Percentiles rank a stretch among this genome's conserved stretches.
These are phyloP conservation scores for Sebastolobus altivelis DNA, from an alignment of 2,797 vertebrate genomes.

Conservation along the genomic window DNA sequence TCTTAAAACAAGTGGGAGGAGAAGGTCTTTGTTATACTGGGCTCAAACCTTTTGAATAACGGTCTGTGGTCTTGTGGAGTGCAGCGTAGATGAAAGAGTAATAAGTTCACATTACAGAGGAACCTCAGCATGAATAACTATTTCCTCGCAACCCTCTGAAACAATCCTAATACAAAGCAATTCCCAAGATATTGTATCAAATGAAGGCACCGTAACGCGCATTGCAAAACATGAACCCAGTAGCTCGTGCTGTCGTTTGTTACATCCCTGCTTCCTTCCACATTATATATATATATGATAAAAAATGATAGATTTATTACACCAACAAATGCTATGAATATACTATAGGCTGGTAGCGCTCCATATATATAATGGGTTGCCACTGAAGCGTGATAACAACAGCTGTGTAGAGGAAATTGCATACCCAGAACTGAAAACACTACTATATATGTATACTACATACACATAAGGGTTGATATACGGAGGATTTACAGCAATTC, in stretches of 20 bases:
- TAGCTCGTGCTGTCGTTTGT: constrained; percentile 60
- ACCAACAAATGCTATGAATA: constrained; percentile 58
- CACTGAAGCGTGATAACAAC: constrained; percentile 49
- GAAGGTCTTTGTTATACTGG: constrained; percentile 22
- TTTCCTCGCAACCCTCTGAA: constrained; percentile 52
- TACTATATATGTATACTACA: neutral
- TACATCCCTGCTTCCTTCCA: constrained; percentile 42
- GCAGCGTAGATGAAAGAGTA: constrained; percentile 55
- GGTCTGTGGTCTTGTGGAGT: constrained; percentile 32
- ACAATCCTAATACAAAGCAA: constrained; percentile 65
- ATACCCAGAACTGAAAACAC: constrained; percentile 25
- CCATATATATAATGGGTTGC: constrained; percentile 48
- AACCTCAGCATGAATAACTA: constrained; percentile 60
- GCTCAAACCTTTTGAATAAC: constrained; percentile 62
- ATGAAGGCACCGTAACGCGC: constrained; percentile 44
- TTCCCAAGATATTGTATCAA: constrained; percentile 75
- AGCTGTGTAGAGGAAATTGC: constrained; percentile 41
- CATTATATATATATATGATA: constrained; percentile 69
- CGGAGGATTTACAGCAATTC: neutral
- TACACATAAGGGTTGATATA: constrained; percentile 5
- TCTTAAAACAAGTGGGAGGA: constrained; percentile 22
- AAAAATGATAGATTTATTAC: constrained; percentile 63
- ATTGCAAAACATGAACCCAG: constrained; percentile 46
- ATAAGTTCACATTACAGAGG: constrained; percentile 61
- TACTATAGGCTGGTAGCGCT: constrained; percentile 23